Conservation (phyloP, 2,113 vertebrate genomes). For the Sturnus vulgaris region DNA sequence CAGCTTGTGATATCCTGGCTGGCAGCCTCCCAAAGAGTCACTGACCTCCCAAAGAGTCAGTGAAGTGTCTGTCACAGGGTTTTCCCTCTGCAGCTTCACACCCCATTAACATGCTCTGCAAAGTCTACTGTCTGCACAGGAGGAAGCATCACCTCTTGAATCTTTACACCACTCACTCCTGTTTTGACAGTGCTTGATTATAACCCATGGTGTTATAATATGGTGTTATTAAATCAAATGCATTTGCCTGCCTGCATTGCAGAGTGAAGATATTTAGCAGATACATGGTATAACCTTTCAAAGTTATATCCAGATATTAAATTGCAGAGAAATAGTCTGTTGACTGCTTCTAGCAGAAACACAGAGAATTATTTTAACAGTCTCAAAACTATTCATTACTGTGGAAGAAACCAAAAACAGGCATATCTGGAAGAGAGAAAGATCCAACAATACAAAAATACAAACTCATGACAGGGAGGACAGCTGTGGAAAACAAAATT, state of each 20-base stretch:
- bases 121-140: background rate
- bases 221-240: background rate
- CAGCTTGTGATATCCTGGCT: background rate
- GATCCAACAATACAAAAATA: background rate
- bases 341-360: background rate
- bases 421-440: background rate
- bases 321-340: background rate
- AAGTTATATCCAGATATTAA: background rate
- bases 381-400: slow-evolving; percentile 9
- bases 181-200: slow-evolving; percentile 6
- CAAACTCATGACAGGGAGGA: background rate
- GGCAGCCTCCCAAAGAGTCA: background rate
- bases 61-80: background rate
- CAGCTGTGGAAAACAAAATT: slow-evolving; percentile 31
- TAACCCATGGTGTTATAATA: background rate
- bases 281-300: background rate
- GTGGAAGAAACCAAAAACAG: background rate
- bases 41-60: background rate
- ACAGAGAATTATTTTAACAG: slow-evolving; percentile 22
- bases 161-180: background rate
- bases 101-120: background rate
- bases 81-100: background rate
- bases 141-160: background rate
- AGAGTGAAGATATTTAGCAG: background rate
- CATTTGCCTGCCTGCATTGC: background rate